Conservation (phyloP, 2,797 vertebrate genomes). For the Enteromius fasciolatus region DNA sequence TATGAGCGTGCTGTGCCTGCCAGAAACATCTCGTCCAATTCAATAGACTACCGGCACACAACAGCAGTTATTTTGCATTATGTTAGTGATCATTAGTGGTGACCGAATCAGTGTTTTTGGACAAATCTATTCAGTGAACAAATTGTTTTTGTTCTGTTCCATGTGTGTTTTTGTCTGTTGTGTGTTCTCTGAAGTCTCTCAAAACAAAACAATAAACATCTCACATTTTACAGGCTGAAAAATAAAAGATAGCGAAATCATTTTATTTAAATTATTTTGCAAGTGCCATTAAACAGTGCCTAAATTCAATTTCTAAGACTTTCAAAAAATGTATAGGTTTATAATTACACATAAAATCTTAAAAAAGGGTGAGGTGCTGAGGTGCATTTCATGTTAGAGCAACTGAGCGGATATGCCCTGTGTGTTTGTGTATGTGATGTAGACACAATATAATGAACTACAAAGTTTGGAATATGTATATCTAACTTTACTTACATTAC, state of each 20-base stretch:
- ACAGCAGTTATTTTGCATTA: slow-evolving; percentile 11
- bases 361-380: neutral
- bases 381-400: neutral
- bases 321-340: neutral
- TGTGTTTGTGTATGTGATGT: no score
- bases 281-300: neutral
- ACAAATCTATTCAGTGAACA: neutral
- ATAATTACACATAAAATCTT: no score
- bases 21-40: slow-evolving; percentile 4
- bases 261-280: no score
- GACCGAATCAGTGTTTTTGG: neutral
- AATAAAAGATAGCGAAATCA: neutral
- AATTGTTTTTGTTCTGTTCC: neutral
- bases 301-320: neutral
- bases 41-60: slow-evolving; percentile 11
- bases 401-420: neutral
- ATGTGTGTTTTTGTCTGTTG: neutral
- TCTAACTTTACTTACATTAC: neutral
- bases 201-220: neutral
- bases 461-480: neutral
- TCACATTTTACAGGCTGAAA: neutral
- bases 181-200: neutral
- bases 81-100: neutral
- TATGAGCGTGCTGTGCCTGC: slow-evolving; percentile 14
- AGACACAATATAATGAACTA: no score